Base-by-base conservation (phyloP, 2,888 invertebrate species). In the Brachynemurus nebulosus region DNA sequence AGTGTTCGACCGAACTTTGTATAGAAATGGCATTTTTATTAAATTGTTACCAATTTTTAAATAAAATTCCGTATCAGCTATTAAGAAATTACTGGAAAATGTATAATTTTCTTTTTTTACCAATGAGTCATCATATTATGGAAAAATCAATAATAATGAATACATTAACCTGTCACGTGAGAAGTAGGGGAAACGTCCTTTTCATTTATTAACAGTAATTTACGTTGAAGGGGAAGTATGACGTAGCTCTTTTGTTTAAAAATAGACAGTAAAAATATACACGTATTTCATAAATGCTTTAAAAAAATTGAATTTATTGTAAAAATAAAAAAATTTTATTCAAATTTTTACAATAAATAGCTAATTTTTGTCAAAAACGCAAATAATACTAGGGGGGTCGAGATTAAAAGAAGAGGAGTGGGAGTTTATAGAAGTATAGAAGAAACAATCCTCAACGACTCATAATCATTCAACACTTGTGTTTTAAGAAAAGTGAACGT, bases 371-470 rank as follows among this genome's bases (percentile, higher is more conserved):
- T 16, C 16, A 25, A 40, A 8, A 40, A 21, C 27, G 27, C 27
- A 25, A 11, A 8, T n/a, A 23, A 25, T 17, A 25, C 3, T 14
- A 17, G 4, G 8, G 25, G 18, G 17, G 25, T 40, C 25, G 40
- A 40, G 40, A 40, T 40, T 40, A 40, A 40, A 40, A 25, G 11
- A 16, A 17, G 30, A 12, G 8, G 25, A 40, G 40, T 40, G 25
- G 40, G 40, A 17, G 25, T 16, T 21, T 40, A 11, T 14, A n/a
- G 16, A 5, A 16, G 16, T n/a, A 27, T 27, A 40, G 5, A 12
- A 11, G 16, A 16, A 12, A 17, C 27, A 19, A 21, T 16, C 16
- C 5, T 18, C 16, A 12, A 12, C 8, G n/a, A 8, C 19, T 37
- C n/a, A 2, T 19, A 16, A 37, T 14, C 9, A 40, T 40, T 40